Evolutionary conservation across 2,113 vertebrate genomes (phyloP).

Genomic region (Ramphastos sulfuratus): DNA sequence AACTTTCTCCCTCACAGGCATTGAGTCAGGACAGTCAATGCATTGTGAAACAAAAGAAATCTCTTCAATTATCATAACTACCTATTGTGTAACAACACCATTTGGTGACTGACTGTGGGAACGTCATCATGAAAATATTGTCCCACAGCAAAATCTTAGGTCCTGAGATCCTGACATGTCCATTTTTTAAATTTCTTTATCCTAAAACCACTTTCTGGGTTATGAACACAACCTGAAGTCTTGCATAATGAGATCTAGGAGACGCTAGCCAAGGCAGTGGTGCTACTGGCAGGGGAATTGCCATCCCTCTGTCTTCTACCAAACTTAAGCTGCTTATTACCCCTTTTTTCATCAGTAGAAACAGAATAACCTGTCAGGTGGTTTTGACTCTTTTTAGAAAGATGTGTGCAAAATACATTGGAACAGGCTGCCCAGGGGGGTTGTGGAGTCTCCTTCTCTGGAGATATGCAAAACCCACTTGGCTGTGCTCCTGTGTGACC

Average conservation of each 20-base stretch:
- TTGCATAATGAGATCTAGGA: neutral
- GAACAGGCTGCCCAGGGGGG: too few relatives aligned
- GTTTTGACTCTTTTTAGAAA: neutral
- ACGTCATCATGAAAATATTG: slow-evolving; percentile 12
- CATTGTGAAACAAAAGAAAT: slow-evolving; percentile 35
- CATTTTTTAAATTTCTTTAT: neutral
- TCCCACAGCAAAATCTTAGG: neutral
- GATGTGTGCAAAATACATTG: neutral
- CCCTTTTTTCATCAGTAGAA: neutral
- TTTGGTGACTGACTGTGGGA: slow-evolving; percentile 41
- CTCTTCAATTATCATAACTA: slow-evolving; percentile 3
- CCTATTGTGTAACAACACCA: neutral
- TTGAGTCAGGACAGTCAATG: slow-evolving; percentile 5
- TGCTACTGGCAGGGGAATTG: neutral
- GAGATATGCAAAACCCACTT: too few relatives aligned
- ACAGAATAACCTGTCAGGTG: neutral
- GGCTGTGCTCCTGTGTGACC: too few relatives aligned
- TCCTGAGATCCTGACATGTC: neutral
- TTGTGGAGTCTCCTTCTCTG: too few relatives aligned
- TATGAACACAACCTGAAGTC: neutral
- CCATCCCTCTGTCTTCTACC: neutral
- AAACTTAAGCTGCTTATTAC: neutral
- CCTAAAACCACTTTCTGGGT: neutral
- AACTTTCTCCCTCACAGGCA: neutral
- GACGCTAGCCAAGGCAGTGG: neutral